Evolutionary conservation across 2,113 vertebrate species (phyloP).

Genomic region (Myotis lucifugus): DNA sequence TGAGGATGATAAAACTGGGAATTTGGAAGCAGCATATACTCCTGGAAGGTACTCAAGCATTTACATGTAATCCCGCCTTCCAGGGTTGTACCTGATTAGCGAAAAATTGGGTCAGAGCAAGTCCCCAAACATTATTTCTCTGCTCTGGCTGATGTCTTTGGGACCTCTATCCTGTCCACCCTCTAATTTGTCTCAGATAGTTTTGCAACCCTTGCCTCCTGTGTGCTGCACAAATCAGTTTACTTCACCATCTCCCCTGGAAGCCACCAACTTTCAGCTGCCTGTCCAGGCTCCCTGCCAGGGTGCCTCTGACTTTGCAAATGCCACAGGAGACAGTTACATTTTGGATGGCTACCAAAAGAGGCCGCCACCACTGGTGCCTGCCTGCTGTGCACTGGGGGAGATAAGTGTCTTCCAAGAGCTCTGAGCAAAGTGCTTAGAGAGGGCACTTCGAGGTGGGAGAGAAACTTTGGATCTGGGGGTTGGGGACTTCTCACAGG

Average conservation of each 20-base stretch:
- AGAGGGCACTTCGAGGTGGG: background rate
- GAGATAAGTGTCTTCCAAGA: slow-evolving; percentile 39
- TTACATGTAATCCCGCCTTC: background rate
- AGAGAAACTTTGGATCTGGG: slow-evolving; percentile 22
- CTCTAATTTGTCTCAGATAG: background rate
- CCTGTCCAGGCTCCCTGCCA: background rate
- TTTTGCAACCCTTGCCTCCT: background rate
- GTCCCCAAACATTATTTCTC: background rate
- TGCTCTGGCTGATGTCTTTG: background rate
- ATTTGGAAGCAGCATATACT: background rate
- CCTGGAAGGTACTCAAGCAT: background rate
- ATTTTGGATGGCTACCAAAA: background rate
- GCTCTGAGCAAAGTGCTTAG: slow-evolving; percentile 8
- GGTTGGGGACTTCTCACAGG: background rate
- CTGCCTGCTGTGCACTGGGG: background rate
- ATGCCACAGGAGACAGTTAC: background rate
- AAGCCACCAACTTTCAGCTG: background rate
- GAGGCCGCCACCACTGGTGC: background rate
- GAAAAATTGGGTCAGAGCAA: background rate
- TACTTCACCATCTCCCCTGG: background rate
- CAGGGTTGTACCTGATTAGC: background rate
- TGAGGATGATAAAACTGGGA: background rate
- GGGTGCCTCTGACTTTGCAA: slow-evolving; percentile 42
- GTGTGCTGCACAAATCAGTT: background rate
- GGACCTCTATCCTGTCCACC: background rate